Evolutionary conservation across 2,113 vertebrate genomes (phyloP).

Genomic region (Chaenocephalus aceratus): DNA sequence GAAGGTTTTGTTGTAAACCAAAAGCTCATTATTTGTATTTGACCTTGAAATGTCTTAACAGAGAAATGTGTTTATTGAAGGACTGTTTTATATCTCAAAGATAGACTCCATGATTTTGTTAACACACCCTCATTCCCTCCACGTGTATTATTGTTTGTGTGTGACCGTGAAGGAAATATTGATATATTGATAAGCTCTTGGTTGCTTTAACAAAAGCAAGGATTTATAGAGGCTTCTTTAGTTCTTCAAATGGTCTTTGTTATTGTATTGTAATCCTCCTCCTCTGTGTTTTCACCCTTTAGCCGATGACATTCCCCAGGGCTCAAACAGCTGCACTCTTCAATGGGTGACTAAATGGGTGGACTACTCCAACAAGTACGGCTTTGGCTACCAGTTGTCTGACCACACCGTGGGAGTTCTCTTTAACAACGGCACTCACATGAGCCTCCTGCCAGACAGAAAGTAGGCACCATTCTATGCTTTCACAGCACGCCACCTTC

Average conservation of each 20-base stretch:
- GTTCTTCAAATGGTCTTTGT: not conserved
- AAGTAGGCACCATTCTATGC: slow-evolving; percentile 85
- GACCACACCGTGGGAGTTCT: slow-evolving; percentile 97
- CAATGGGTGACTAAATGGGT: slow-evolving; percentile 99
- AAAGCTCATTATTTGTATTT: not conserved
- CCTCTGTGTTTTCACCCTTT: slow-evolving; percentile 37
- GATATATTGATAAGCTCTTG: not conserved
- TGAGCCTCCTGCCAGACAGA: slow-evolving; percentile 97
- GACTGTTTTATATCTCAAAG: not conserved
- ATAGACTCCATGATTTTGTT: not conserved
- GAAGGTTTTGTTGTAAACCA: not conserved
- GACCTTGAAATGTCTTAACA: slow-evolving; percentile 7
- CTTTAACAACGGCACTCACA: slow-evolving; percentile 98
- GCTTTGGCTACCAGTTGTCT: slow-evolving; percentile 98
- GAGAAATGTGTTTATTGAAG: not conserved
- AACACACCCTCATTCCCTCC: not conserved
- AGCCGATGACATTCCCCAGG: slow-evolving; percentile 90
- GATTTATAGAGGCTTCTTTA: not conserved
- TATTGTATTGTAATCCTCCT: slow-evolving; percentile 45
- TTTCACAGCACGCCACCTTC: slow-evolving; percentile 34
- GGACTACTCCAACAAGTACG: slow-evolving; percentile 99
- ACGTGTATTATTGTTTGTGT: not conserved
- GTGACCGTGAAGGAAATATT: not conserved
- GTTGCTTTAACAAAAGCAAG: not conserved
- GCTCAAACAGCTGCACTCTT: slow-evolving; percentile 87